Conservation (phyloP, 1,140 invertebrate species). For the Eriosoma lanigerum region DNA sequence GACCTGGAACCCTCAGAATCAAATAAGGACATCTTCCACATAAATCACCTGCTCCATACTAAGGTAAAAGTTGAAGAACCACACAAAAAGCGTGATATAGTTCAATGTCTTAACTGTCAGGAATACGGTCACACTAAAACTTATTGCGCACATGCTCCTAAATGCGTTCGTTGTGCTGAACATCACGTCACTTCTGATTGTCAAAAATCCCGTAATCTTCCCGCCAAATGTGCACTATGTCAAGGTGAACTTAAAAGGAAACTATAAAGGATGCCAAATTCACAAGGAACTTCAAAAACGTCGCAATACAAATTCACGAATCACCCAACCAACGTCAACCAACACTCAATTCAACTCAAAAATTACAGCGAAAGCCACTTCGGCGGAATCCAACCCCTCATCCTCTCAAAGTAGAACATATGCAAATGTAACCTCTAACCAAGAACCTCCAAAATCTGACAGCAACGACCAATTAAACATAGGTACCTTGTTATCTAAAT, state of each 20-base stretch:
- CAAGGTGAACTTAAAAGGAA: background rate
- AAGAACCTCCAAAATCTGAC: too few species aligned
- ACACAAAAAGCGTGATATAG: background rate
- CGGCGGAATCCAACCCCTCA: background rate
- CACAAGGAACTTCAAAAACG: background rate
- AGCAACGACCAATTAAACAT: too few species aligned
- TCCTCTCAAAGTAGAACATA: too few species aligned
- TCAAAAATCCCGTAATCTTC: background rate
- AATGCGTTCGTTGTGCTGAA: constrained; percentile 10
- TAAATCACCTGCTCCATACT: background rate
- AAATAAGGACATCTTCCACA: background rate
- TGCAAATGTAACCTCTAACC: too few species aligned
- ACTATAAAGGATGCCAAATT: background rate
- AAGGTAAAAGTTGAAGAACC: background rate
- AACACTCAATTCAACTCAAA: too few species aligned
- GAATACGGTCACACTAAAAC: background rate
- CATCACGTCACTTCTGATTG: background rate
- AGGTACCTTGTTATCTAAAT: too few species aligned
- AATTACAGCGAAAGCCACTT: too few species aligned
- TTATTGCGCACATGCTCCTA: background rate
- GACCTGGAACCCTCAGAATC: background rate
- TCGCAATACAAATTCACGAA: background rate
- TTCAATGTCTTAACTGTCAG: background rate
- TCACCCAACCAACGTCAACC: too few species aligned
- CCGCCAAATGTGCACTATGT: background rate